These are phyloP conservation scores for Lanius collurio DNA, from an alignment of 2,113 vertebrate genomes.

Conservation along the genomic window DNA sequence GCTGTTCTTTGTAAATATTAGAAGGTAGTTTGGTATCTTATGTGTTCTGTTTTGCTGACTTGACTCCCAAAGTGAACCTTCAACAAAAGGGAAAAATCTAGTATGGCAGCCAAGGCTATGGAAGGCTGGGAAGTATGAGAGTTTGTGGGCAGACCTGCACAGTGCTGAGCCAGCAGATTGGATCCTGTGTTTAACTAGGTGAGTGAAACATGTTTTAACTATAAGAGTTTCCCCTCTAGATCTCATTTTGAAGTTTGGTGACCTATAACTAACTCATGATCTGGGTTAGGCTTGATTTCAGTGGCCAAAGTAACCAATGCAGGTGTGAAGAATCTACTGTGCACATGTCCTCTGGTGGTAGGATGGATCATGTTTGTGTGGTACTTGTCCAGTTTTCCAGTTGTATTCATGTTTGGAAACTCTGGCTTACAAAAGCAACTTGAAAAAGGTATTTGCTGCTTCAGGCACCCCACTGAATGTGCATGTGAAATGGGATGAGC, in stretches of 20 bases:
- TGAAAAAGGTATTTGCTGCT: background rate
- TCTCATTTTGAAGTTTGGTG: background rate
- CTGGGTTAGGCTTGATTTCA: background rate
- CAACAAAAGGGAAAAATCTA: background rate
- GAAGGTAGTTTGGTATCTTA: background rate
- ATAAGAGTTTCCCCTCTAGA: background rate
- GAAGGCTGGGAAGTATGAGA: background rate
- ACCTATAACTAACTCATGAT: background rate
- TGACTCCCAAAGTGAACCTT: background rate
- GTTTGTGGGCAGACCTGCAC: background rate
- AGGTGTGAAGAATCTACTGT: background rate
- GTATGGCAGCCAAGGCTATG: background rate
- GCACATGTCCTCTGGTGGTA: rapidly evolving
- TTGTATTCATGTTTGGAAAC: background rate
- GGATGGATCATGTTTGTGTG: rapidly evolving
- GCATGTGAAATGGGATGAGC: background rate
- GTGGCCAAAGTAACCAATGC: background rate
- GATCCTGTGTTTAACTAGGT: background rate
- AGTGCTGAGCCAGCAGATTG: background rate
- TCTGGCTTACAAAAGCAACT: background rate
- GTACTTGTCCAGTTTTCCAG: background rate
- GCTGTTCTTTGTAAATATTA: background rate
- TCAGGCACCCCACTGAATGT: background rate
- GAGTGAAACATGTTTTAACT: background rate
- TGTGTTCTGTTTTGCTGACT: background rate